These are phyloP conservation scores for Cranoglanis bouderius DNA, from an alignment of 2,113 vertebrate genomes.

Conservation along the genomic window DNA sequence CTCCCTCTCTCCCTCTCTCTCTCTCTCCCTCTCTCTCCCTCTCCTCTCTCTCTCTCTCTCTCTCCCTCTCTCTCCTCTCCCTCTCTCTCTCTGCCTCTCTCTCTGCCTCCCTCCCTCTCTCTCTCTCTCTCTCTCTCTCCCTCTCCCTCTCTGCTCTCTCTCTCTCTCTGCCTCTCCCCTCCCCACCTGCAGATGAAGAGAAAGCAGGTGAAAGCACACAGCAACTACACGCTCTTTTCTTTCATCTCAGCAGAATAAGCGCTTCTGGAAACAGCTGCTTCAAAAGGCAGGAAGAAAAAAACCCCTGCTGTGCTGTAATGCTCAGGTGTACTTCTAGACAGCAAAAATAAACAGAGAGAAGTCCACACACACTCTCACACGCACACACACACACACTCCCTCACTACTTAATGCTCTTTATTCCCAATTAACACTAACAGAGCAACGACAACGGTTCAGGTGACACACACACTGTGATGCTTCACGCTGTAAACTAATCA, in stretches of 20 bases:
- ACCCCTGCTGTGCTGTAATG: not conserved
- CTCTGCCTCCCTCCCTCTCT: not conserved
- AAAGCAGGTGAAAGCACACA: not conserved
- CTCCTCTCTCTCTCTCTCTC: too few relatives aligned
- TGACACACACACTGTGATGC: not conserved
- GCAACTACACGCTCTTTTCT: not conserved
- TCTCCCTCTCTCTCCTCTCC: not conserved
- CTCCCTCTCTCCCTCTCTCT: not conserved
- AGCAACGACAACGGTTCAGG: too few relatives aligned
- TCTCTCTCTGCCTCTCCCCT: not conserved
- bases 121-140: not conserved
- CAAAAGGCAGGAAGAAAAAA: not conserved
- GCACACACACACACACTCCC: not conserved
- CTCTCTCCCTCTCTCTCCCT: not conserved
- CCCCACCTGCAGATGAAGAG: slow-evolving; percentile 38
- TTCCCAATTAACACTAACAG: not conserved
- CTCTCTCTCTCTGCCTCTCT: too few relatives aligned
- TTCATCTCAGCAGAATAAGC: slow-evolving; percentile 21
- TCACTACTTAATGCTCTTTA: not conserved
- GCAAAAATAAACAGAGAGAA: not conserved
- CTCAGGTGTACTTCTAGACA: slow-evolving; percentile 3
- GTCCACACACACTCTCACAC: not conserved
- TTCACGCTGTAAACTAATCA: not conserved
- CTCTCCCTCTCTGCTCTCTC: not conserved
- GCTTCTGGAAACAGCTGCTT: slow-evolving; percentile 9